Base-by-base conservation (phyloP, 2,888 invertebrate species). In the Lampropteryx suffumata region DNA sequence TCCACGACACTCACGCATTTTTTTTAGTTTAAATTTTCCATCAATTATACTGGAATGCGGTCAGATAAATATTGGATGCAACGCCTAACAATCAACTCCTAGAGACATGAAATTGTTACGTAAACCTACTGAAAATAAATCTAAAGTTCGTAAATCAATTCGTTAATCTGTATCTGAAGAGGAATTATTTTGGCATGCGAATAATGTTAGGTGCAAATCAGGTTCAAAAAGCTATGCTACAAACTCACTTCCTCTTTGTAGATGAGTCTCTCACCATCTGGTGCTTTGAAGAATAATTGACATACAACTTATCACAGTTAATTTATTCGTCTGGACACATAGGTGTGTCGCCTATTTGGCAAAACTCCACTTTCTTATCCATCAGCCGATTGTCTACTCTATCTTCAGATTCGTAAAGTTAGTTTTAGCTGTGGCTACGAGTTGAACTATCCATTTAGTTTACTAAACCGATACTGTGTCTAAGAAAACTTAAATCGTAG, bases 231-330 rank as follows among this genome's bases (percentile, higher is more conserved):
- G n/a, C n/a, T n/a, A n/a, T n/a, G n/a, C n/a, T n/a, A 75, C 79
- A 77, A 72, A 59, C 57, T 57, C 58, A 70, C 74, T 82, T 86
- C 84, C 82, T 82, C 69, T 68, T 69, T 59, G 56, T 64, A 73
- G 65, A 65, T 69, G 68, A 68, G 64, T 69, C 67, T 73, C 73
- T 66, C 73, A 79, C 87, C 88, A 90, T 82, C 84, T 89, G 88
- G 83, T 74, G 79, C 89, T 89, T 90, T 88, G 89, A 89, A 88
- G 89, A 88, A 87, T 89, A 86, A 89, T 89, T 90, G 89, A 84
- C 89, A 82, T 80, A 85, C 84, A 78, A 89, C 90, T 88, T 89
- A 90, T 90, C 88, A 89, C 82, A 73, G 83, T 62, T 87, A 90
- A 90, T 90, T 89, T 89, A 90, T 89, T 82, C 82, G 85, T 88